These are phyloP conservation scores for Sciurus carolinensis DNA, from an alignment of 2,797 vertebrate genomes.

Conservation along the genomic window DNA sequence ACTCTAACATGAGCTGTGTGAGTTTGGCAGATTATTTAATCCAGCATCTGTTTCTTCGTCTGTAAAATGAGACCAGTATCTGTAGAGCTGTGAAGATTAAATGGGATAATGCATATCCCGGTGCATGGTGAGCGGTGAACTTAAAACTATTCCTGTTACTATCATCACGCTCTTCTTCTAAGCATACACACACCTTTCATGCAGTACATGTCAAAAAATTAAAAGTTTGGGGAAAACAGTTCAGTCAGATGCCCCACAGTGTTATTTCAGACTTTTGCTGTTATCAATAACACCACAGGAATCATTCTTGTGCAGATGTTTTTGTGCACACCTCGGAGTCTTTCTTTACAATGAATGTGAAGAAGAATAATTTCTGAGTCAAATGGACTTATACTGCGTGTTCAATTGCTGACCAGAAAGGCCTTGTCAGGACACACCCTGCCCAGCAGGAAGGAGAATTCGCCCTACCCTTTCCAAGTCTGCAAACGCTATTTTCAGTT, in stretches of 20 bases:
- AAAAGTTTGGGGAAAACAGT: too few species aligned
- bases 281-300: background rate
- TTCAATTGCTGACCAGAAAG: background rate
- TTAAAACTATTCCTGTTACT: background rate
- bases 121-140: background rate
- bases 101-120: too few species aligned
- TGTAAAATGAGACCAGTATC: background rate
- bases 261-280: background rate
- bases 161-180: background rate
- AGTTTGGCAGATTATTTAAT: background rate
- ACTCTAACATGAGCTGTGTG: background rate
- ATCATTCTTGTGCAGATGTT: background rate
- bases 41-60: background rate
- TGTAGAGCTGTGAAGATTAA: background rate
- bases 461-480: background rate
- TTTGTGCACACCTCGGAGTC: background rate
- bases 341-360: background rate
- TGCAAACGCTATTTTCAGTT: background rate
- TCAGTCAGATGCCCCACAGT: background rate
- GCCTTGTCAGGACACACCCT: background rate
- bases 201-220: background rate
- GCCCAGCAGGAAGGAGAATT: background rate
- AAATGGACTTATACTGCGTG: background rate
- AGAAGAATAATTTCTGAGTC: background rate
- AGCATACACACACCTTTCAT: background rate